Percentiles rank a stretch among this genome's conserved stretches.
Conservation (phyloP, 2,797 vertebrate genomes). For the Myotis pilosus region DNA sequence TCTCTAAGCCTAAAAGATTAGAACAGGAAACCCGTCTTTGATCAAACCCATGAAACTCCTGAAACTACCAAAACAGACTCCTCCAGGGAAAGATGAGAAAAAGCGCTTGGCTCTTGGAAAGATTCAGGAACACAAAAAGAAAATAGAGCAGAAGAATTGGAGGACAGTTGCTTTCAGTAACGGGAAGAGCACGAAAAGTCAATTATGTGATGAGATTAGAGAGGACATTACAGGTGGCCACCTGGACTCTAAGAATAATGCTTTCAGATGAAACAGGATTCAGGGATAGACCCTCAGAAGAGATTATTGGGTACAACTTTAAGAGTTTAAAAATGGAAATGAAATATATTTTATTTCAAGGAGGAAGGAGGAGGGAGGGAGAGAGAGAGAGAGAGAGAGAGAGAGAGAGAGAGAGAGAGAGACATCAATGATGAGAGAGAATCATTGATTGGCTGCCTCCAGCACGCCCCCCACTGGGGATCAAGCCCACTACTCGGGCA, state of each 20-base stretch:
- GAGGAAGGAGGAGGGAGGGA: no score
- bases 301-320: background rate
- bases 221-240: background rate
- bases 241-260: background rate
- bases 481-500: no score
- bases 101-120: background rate
- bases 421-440: no score
- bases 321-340: no score
- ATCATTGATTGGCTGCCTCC: no score
- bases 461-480: no score
- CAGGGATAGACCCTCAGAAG: background rate
- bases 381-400: no score
- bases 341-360: background rate
- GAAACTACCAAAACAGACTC: background rate
- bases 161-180: background rate
- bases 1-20: background rate
- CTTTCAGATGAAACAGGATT: background rate
- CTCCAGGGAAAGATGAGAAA: slow-evolving; percentile 2
- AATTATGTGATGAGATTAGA: background rate
- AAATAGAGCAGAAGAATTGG: background rate
- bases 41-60: background rate
- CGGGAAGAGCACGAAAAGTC: background rate
- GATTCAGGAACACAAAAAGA: background rate
- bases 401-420: no score
- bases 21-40: background rate